Percentiles rank a stretch among this genome's conserved stretches.
Conservation (phyloP, 2,797 vertebrate genomes). For the Notoglanidium macrostoma region DNA sequence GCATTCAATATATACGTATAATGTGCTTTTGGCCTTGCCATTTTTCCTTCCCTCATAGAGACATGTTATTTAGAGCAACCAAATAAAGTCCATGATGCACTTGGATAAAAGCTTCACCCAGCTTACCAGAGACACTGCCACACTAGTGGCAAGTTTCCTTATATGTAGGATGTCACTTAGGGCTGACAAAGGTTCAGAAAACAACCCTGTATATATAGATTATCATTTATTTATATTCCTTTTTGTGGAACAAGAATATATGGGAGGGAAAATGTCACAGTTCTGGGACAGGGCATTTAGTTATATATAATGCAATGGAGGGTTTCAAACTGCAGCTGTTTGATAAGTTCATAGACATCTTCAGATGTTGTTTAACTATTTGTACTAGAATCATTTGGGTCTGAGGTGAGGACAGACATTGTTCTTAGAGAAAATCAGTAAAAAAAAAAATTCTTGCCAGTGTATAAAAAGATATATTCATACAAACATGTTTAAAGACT, state of each 20-base stretch:
- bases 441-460: slow-evolving; percentile 23
- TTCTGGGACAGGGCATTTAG: neutral
- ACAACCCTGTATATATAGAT: slow-evolving; percentile 9
- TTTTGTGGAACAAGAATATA: neutral
- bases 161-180: neutral
- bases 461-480: slow-evolving; percentile 16
- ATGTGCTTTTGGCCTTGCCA: slow-evolving; percentile 8
- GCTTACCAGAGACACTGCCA: neutral
- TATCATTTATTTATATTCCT: slow-evolving; percentile 15
- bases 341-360: neutral
- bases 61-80: neutral
- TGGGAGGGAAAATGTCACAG: neutral
- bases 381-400: neutral
- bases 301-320: slow-evolving; percentile 5
- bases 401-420: neutral
- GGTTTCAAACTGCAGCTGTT: neutral
- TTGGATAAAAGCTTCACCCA: neutral
- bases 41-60: neutral
- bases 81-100: slow-evolving; percentile 10
- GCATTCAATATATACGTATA: slow-evolving; percentile 10
- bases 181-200: neutral
- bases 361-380: neutral
- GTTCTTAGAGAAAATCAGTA: slow-evolving; percentile 19
- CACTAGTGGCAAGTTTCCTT: neutral
- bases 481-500: slow-evolving; percentile 39